Evolutionary conservation across 1,140 invertebrate species (phyloP).

Genomic region (Pectinophora gossypiella): DNA sequence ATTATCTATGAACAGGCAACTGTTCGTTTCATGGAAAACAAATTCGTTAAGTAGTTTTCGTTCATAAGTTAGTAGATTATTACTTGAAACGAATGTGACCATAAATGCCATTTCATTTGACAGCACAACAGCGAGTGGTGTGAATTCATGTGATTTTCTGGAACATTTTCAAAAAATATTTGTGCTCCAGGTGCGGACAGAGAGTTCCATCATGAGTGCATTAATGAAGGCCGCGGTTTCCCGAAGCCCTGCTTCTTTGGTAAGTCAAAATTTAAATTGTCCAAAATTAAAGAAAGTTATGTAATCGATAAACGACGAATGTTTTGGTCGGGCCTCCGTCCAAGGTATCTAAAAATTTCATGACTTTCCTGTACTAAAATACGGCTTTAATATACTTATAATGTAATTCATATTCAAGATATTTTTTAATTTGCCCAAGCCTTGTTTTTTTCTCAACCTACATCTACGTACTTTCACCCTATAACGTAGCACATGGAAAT

Average conservation of each 20-base stretch:
- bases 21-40: neutral
- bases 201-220: constrained; percentile 74
- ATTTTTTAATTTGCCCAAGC: too few relatives aligned
- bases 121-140: constrained; percentile 14
- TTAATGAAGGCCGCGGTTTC: constrained; percentile 61
- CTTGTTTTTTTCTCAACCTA: neutral
- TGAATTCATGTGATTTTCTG: constrained; percentile 37
- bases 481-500: too few relatives aligned
- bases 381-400: too few relatives aligned
- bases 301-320: constrained; percentile 44
- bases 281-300: constrained; percentile 49
- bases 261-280: constrained; percentile 32
- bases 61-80: neutral
- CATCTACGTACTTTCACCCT: neutral
- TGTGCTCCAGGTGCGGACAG: constrained; percentile 68
- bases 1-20: too few relatives aligned
- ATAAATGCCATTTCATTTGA: neutral
- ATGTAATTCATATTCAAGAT: too few relatives aligned
- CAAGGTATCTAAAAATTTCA: too few relatives aligned
- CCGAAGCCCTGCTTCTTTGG: constrained; percentile 58
- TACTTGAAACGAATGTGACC: neutral
- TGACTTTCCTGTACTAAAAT: too few relatives aligned
- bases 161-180: constrained; percentile 32
- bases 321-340: constrained; percentile 34
- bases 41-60: too few relatives aligned